Conservation (phyloP, 2,888 invertebrate genomes). For the Trachelus troglodyta region DNA sequence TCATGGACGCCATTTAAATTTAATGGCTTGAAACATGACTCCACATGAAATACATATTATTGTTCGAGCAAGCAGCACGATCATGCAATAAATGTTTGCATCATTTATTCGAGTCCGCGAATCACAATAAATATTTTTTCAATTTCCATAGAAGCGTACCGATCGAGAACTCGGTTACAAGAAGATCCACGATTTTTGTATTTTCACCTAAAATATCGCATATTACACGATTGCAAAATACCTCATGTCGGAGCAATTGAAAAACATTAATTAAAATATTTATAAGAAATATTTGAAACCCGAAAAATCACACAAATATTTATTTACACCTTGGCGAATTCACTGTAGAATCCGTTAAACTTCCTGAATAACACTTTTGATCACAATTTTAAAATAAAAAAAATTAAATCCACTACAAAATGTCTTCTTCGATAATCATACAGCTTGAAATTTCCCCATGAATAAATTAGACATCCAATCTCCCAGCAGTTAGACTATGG, state of each 20-base stretch:
- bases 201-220: too few species aligned
- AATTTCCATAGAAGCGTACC: neutral
- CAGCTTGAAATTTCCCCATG: neutral
- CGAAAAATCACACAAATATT: too few species aligned
- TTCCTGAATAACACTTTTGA: too few species aligned
- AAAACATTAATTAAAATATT: too few species aligned
- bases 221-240: too few species aligned
- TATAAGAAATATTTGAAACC: too few species aligned
- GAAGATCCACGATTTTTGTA: too few species aligned
- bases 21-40: neutral
- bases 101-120: neutral
- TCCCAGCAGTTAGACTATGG: neutral
- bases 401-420: neutral
- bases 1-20: neutral
- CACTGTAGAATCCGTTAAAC: too few species aligned
- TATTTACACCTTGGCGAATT: too few species aligned
- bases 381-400: neutral
- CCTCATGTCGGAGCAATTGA: too few species aligned
- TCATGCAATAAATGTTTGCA: neutral
- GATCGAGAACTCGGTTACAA: neutral
- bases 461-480: neutral
- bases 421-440: neutral
- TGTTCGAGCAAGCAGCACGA: neutral
- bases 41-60: neutral
- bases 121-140: neutral